Evolutionary conservation across 2,113 vertebrate species (phyloP).

Genomic region (Morphnarchus princeps): DNA sequence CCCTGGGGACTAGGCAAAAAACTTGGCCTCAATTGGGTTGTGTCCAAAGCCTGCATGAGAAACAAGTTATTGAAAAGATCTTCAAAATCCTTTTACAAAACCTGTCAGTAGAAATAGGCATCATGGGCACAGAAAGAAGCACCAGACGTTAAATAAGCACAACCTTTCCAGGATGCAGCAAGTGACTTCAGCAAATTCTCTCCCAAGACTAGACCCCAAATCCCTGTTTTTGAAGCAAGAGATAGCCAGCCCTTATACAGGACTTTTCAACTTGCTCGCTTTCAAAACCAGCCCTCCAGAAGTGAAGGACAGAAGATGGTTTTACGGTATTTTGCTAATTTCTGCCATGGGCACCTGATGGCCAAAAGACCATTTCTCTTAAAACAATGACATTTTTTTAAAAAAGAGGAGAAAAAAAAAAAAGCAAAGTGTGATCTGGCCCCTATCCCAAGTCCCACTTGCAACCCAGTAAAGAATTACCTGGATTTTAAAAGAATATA

Average conservation of each 20-base stretch:
- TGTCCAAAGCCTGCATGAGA: background rate
- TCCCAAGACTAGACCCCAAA: background rate
- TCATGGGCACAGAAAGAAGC: background rate
- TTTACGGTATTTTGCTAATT: background rate
- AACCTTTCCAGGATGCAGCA: background rate
- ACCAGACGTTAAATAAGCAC: background rate
- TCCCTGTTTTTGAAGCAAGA: background rate
- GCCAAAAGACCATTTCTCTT: background rate
- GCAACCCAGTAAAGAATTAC: background rate
- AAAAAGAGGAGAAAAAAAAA: background rate
- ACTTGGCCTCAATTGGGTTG: background rate
- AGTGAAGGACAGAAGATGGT: background rate
- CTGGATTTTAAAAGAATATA: background rate
- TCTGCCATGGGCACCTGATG: background rate
- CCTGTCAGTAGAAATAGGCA: background rate
- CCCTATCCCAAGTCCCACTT: background rate
- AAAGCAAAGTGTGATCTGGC: background rate
- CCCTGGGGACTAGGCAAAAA: background rate
- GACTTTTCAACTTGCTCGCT: background rate
- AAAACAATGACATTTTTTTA: background rate
- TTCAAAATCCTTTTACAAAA: background rate
- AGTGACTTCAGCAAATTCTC: background rate
- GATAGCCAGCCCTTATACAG: background rate
- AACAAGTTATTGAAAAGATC: background rate
- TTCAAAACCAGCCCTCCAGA: background rate